Conservation (phyloP, 2,888 invertebrate genomes). For the Acronicta psi region DNA sequence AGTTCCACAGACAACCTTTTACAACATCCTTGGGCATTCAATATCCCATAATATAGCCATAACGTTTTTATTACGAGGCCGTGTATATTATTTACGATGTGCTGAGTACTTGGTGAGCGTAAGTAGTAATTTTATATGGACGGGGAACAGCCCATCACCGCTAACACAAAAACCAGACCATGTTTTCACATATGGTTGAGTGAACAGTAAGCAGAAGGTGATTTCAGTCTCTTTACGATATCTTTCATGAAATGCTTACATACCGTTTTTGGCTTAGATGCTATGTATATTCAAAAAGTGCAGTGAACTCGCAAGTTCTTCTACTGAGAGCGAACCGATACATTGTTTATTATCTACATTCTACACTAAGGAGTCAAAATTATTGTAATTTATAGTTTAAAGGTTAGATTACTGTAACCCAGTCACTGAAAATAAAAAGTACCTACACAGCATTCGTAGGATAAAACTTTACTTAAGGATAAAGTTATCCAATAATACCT, state of each 20-base stretch:
- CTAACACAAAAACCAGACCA: constrained; percentile 29
- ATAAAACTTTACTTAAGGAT: too few species aligned
- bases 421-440: too few species aligned
- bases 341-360: too few species aligned
- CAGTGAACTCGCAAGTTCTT: background rate
- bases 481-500: too few species aligned
- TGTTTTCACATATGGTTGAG: constrained; percentile 28
- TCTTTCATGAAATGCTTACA: constrained; percentile 14
- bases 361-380: too few species aligned
- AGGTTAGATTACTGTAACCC: too few species aligned
- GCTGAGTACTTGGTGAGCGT: constrained; percentile 14
- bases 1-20: constrained; percentile 8
- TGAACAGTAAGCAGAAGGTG: constrained; percentile 32
- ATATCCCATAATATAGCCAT: constrained; percentile 27
- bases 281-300: background rate
- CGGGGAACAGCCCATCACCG: constrained; percentile 23
- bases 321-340: too few species aligned
- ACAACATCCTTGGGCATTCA: constrained; percentile 22
- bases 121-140: constrained; percentile 28
- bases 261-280: background rate
- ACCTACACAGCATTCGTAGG: too few species aligned
- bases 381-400: too few species aligned
- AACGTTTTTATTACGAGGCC: constrained; percentile 35
- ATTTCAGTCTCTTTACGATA: constrained; percentile 7
- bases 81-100: constrained; percentile 38